A percentile compares a stretch with the other conserved stretches of the same genome.
phyloP scores from a whole-genome alignment of 2,888 invertebrate species.

The Apoda limacodes region DNA sequence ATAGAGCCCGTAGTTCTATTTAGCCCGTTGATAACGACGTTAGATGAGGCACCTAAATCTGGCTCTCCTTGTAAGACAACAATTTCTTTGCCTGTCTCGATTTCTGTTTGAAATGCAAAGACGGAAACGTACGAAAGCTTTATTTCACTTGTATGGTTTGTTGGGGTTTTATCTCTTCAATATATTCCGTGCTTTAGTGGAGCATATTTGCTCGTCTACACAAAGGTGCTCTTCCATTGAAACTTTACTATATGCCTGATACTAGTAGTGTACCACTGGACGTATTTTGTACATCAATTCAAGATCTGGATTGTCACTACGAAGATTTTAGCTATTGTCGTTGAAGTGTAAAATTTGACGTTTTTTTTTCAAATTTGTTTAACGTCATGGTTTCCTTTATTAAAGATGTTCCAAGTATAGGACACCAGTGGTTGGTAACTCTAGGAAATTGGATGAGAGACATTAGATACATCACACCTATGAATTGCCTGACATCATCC shows the following conservation, averaged over 20 bases:
- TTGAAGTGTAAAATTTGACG: slow-evolving; percentile 22
- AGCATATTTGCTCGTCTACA: slow-evolving; percentile 12
- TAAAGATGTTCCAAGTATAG: slow-evolving; percentile 14
- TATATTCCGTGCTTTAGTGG: slow-evolving; percentile 15
- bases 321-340: slow-evolving; percentile 15
- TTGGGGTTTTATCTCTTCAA: slow-evolving; percentile 29
- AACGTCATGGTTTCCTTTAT: slow-evolving; percentile 18
- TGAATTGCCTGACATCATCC: slow-evolving; percentile 16
- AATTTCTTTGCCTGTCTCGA: slow-evolving; percentile 25
- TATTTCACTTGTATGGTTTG: slow-evolving; percentile 30
- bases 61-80: slow-evolving; percentile 15
- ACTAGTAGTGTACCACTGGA: slow-evolving; percentile 19
- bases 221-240: slow-evolving; percentile 16
- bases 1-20: slow-evolving; percentile 23
- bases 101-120: slow-evolving; percentile 26
- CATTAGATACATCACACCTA: slow-evolving; percentile 20
- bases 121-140: slow-evolving; percentile 24
- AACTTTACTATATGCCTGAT: slow-evolving; percentile 11
- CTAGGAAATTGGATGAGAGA: slow-evolving; percentile 19
- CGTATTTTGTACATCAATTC: slow-evolving; percentile 20
- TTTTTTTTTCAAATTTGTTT: slow-evolving; percentile 21
- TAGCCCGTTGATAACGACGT: slow-evolving; percentile 24
- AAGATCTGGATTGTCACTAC: slow-evolving; percentile 7
- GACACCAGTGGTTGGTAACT: slow-evolving; percentile 19
- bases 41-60: slow-evolving; percentile 25